phyloP scores from a whole-genome alignment of 2,797 vertebrate genomes.

The Sebastes taczanowskii region DNA sequence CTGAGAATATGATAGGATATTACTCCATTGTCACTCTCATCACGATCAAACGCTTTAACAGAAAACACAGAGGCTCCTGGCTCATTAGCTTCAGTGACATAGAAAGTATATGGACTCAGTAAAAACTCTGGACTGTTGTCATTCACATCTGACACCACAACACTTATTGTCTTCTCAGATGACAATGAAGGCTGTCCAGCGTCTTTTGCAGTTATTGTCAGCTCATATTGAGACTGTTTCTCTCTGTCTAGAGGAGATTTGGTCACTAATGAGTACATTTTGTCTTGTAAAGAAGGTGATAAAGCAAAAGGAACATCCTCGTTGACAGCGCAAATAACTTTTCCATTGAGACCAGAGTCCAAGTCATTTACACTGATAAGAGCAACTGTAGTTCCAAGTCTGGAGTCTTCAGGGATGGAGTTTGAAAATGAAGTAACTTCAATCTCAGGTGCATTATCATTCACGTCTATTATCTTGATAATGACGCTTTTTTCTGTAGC shows the following conservation, averaged over 20 bases:
- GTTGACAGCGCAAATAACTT: conserved; percentile 59
- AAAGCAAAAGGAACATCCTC: conserved; percentile 65
- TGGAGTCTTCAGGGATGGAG: conserved; percentile 74
- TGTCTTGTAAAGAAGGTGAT: conserved; percentile 49
- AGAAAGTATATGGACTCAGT: conserved; percentile 48
- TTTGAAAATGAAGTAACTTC: conserved; percentile 72
- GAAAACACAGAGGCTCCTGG: neutral
- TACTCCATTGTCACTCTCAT: conserved; percentile 42
- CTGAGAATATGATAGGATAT: conserved; percentile 62
- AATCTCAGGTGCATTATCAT: conserved; percentile 48
- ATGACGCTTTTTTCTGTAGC: neutral
- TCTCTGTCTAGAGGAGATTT: conserved; percentile 67
- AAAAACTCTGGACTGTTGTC: conserved; percentile 51
- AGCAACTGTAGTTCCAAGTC: conserved; percentile 77
- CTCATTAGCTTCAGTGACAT: conserved; percentile 49
- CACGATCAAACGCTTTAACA: neutral
- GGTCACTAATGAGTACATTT: conserved; percentile 61
- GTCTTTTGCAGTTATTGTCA: conserved; percentile 60
- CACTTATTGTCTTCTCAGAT: conserved; percentile 40
- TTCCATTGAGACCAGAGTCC: conserved; percentile 77
- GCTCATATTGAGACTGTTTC: neutral
- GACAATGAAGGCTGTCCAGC: conserved; percentile 49
- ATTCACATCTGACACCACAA: conserved; percentile 54
- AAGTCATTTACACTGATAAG: conserved; percentile 78
- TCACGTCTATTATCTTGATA: neutral